Evolutionary conservation across 2,113 vertebrate genomes (phyloP).

Genomic region (Tonatia bakeri): DNA sequence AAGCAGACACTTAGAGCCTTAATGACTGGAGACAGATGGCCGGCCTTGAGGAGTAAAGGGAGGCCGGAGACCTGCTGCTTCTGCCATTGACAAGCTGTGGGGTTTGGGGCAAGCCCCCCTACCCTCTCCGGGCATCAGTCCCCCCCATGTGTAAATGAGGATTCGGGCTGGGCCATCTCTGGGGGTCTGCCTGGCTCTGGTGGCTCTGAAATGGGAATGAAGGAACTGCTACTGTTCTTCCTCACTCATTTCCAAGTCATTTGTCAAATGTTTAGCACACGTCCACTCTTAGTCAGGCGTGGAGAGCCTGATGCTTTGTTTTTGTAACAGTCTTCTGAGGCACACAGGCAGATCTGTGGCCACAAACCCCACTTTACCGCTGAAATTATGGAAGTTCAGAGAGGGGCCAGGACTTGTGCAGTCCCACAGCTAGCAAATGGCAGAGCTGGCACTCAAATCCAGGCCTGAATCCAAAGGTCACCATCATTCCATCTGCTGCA

Average conservation of each 20-base stretch:
- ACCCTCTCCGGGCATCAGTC: not conserved
- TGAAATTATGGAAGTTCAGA: not conserved
- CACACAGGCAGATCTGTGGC: not conserved
- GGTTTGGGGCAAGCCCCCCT: not conserved
- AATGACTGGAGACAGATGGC: not conserved
- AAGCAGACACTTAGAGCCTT: not conserved
- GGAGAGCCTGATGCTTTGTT: not conserved
- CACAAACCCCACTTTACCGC: not conserved
- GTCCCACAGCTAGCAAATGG: not conserved
- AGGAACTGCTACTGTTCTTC: not conserved
- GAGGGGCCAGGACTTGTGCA: not conserved
- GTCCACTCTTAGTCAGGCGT: not conserved
- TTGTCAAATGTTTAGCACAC: not conserved
- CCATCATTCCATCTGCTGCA: too few species aligned
- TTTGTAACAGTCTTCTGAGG: not conserved
- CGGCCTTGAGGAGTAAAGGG: not conserved
- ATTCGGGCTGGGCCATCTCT: not conserved
- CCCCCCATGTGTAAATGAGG: not conserved
- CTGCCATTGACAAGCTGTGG: not conserved
- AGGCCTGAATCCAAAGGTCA: not conserved
- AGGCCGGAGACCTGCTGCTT: not conserved
- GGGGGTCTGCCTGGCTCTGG: not conserved
- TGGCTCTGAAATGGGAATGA: not conserved
- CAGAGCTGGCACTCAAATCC: not conserved
- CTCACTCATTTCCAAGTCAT: not conserved